phyloP scores from a whole-genome alignment of 2,888 invertebrate genomes.

The Cryptus armator region DNA sequence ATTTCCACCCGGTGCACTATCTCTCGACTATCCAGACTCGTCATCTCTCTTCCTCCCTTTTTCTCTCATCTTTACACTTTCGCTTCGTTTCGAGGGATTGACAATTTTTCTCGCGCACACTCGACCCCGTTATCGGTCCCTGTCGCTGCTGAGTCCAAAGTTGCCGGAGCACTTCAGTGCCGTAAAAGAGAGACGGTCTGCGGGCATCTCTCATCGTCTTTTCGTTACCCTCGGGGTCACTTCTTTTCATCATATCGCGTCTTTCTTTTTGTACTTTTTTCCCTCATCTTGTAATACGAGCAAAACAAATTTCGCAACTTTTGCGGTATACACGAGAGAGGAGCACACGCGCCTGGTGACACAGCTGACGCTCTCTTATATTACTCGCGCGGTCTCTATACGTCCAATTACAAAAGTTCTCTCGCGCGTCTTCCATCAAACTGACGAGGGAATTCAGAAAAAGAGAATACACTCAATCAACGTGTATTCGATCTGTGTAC shows the following conservation, averaged over 20 bases:
- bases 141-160: constrained; percentile 18
- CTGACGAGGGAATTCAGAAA: constrained; percentile 1
- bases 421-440: background rate
- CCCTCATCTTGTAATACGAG: constrained; percentile 23
- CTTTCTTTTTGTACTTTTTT: background rate
- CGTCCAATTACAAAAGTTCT: constrained; percentile 41
- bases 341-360: background rate
- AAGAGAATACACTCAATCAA: constrained; percentile 32
- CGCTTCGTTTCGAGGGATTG: constrained; percentile 42
- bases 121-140: constrained; percentile 36
- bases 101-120: constrained; percentile 50
- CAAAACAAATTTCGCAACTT: constrained; percentile 58
- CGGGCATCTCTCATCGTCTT: constrained; percentile 24
- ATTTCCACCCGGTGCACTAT: background rate
- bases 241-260: constrained; percentile 15
- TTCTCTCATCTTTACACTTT: constrained; percentile 16
- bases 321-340: constrained; percentile 26
- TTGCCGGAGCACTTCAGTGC: constrained; percentile 32
- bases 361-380: constrained; percentile 44
- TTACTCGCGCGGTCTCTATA: background rate
- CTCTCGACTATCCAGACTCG: constrained; percentile 19
- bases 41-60: background rate
- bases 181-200: constrained; percentile 55
- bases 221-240: background rate
- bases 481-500: constrained; percentile 13